Percentiles rank a stretch among this genome's conserved stretches.
phyloP scores from a whole-genome alignment of 2,888 invertebrate species.

The Leptodirus hochenwartii region DNA sequence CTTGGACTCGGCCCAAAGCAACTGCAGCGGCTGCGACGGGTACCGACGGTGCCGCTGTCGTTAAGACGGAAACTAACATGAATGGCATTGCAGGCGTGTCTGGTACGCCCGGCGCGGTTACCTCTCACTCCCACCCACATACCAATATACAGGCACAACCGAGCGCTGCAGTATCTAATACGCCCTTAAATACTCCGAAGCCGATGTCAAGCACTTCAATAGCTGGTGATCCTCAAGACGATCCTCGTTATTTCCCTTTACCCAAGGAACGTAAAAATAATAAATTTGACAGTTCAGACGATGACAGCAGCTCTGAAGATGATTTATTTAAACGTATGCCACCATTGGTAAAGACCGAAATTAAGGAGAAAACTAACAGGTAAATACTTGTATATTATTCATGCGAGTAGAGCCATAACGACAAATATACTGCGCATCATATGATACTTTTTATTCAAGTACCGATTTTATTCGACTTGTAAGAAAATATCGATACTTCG shows the following conservation, averaged over 20 bases:
- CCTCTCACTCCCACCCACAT: slow-evolving; percentile 26
- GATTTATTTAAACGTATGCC: slow-evolving; percentile 31
- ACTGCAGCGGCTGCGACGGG: no score
- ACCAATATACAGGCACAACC: slow-evolving; percentile 11
- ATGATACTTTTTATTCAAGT: no score
- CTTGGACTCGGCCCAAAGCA: slow-evolving; percentile 37
- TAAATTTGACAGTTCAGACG: slow-evolving; percentile 46
- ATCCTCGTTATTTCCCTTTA: slow-evolving; percentile 53
- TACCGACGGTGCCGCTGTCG: not conserved
- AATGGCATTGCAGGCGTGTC: slow-evolving; percentile 15
- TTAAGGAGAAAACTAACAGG: no score
- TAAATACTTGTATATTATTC: slow-evolving; percentile 25
- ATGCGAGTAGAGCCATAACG: slow-evolving; percentile 22
- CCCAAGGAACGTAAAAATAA: slow-evolving; percentile 53
- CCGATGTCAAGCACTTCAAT: slow-evolving; percentile 17
- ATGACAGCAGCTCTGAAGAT: slow-evolving; percentile 41
- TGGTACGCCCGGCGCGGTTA: slow-evolving; percentile 28
- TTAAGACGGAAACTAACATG: slow-evolving; percentile 23
- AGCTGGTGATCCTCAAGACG: slow-evolving; percentile 39
- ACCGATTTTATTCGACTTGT: no score
- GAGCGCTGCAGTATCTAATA: not conserved
- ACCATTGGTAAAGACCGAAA: slow-evolving; percentile 18
- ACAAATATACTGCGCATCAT: no score
- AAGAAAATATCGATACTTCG: no score
- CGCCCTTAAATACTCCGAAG: not conserved